Percentiles rank a stretch among this genome's conserved stretches.
Conservation (phyloP, 2,888 invertebrate genomes). For the Pollenia angustigena region DNA sequence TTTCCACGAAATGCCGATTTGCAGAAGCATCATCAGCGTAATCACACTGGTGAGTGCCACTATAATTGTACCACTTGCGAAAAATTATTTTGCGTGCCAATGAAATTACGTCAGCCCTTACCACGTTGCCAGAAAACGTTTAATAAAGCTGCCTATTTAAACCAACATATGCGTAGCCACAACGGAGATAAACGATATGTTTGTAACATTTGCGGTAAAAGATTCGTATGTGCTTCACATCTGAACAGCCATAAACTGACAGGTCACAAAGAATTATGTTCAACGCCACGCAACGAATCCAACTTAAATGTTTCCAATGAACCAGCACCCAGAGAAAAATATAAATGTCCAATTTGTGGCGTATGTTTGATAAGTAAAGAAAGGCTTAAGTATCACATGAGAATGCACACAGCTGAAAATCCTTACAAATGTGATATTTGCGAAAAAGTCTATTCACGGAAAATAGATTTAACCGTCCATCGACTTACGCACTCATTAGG, state of each 20-base stretch:
- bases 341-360: constrained; percentile 1
- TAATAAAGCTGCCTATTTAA: constrained; percentile 89
- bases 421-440: constrained; percentile 88
- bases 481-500: constrained; percentile 87
- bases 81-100: constrained; percentile 86
- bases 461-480: constrained; percentile 87
- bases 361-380: constrained; percentile 84
- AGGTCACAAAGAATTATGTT: not conserved
- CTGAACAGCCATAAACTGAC: constrained; percentile 86
- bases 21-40: constrained; percentile 85
- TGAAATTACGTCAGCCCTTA: constrained; percentile 87
- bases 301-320: not conserved
- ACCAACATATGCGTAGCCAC: constrained; percentile 88
- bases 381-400: constrained; percentile 87
- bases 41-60: constrained; percentile 87
- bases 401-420: constrained; percentile 88
- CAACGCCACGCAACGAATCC: not conserved
- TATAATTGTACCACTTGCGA: constrained; percentile 83
- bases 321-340: not conserved
- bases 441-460: constrained; percentile 87
- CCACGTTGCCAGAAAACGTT: constrained; percentile 85
- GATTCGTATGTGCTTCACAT: constrained; percentile 87
- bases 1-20: constrained; percentile 87
- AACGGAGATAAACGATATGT: constrained; percentile 85
- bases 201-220: constrained; percentile 79